Conservation (phyloP, 2,797 vertebrate genomes). For the Vipera latastei region DNA sequence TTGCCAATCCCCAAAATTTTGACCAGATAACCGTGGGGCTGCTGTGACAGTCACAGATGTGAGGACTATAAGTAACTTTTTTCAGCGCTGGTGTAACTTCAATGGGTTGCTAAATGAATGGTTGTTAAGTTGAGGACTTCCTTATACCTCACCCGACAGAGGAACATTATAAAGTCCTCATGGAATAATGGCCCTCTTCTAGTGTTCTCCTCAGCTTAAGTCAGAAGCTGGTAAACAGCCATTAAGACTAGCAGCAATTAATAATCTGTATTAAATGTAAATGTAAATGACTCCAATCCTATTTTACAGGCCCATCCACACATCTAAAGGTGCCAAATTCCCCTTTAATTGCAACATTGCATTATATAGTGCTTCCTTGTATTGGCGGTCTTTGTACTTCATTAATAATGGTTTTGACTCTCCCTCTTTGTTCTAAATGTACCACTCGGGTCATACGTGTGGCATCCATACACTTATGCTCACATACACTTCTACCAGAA, state of each 20-base stretch:
- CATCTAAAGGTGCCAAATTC: not conserved
- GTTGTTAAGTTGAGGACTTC: too few relatives aligned
- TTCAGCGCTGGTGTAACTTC: too few relatives aligned
- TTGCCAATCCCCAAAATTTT: too few relatives aligned
- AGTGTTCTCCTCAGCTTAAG: not conserved
- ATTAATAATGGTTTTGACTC: not conserved
- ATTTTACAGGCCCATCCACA: not conserved
- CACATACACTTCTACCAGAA: not conserved
- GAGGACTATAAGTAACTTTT: too few relatives aligned
- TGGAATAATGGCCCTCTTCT: not conserved
- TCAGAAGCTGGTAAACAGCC: not conserved
- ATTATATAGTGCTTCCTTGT: not conserved
- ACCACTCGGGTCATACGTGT: not conserved
- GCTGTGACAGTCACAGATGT: too few relatives aligned
- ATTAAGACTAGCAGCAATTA: not conserved
- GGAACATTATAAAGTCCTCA: not conserved
- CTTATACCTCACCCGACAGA: not conserved
- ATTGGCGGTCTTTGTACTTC: not conserved
- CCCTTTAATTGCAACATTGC: not conserved
- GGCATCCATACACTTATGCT: not conserved
- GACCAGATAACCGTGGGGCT: too few relatives aligned
- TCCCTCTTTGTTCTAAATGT: not conserved
- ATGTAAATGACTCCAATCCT: not conserved
- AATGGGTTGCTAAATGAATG: too few relatives aligned
- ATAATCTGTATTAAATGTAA: not conserved